These are phyloP conservation scores for Orthonyx spaldingii DNA, from an alignment of 2,113 vertebrate species.

Conservation along the genomic window DNA sequence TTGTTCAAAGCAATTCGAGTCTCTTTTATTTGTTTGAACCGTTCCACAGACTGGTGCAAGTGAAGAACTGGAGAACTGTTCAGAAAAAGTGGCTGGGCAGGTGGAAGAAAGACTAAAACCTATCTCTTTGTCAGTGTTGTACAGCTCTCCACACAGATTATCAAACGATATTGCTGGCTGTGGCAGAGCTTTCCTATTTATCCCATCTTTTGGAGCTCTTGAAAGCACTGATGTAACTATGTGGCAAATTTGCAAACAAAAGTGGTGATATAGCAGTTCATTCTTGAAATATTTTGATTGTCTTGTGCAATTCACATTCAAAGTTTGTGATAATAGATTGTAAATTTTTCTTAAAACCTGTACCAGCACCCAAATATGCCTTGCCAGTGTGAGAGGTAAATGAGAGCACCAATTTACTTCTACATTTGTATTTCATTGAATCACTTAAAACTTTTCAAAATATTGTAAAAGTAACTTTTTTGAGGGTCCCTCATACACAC, in stretches of 20 bases:
- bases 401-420: background rate
- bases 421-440: background rate
- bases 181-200: background rate
- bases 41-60: background rate
- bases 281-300: background rate
- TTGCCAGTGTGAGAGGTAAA: background rate
- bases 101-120: background rate
- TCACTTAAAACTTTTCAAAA: background rate
- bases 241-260: background rate
- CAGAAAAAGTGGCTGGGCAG: background rate
- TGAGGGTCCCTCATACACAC: background rate
- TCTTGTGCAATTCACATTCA: background rate
- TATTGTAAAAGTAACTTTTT: background rate
- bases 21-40: background rate
- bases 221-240: background rate
- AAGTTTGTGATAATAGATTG: background rate
- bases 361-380: background rate
- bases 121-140: background rate
- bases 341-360: background rate
- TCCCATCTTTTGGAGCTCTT: background rate
- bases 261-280: background rate
- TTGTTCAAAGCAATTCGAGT: background rate
- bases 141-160: background rate
- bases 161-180: background rate
- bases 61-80: background rate